These are phyloP conservation scores for Meriones psammophilus DNA, from an alignment of 2,797 vertebrate genomes.

Conservation along the genomic window DNA sequence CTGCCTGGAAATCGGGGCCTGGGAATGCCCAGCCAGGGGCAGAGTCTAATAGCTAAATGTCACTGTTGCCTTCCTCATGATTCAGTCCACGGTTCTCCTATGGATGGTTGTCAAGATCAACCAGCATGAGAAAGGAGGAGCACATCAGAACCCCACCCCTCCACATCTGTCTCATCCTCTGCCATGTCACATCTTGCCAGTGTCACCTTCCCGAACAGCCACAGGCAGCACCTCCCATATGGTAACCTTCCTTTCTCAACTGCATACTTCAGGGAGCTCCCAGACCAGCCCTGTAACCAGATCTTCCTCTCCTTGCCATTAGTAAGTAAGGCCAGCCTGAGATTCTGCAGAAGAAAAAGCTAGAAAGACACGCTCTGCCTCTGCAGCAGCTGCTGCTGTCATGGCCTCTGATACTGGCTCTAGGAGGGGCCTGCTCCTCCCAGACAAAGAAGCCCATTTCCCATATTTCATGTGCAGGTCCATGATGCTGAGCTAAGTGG, in stretches of 20 bases:
- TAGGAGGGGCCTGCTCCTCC: neutral
- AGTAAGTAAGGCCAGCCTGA: slow-evolving; percentile 17
- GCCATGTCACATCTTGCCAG: neutral
- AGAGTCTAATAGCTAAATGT: neutral
- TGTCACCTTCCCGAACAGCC: neutral
- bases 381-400: neutral
- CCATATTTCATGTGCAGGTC: slow-evolving; percentile 87
- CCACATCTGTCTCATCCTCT: neutral
- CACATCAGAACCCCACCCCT: neutral
- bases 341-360: slow-evolving; percentile 22
- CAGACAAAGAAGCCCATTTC: slow-evolving; percentile 81
- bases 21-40: neutral
- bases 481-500: slow-evolving; percentile 87
- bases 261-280: neutral
- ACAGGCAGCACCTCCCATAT: neutral
- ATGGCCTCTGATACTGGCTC: neutral
- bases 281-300: neutral
- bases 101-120: neutral
- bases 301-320: slow-evolving; percentile 24
- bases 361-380: neutral
- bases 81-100: neutral
- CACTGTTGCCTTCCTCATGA: neutral
- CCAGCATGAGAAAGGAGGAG: neutral
- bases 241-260: neutral
- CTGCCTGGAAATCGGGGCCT: neutral